phyloP scores from a whole-genome alignment of 37 sponge, comb jelly and placozoan genomes.

The Dysidea cf. avara region DNA sequence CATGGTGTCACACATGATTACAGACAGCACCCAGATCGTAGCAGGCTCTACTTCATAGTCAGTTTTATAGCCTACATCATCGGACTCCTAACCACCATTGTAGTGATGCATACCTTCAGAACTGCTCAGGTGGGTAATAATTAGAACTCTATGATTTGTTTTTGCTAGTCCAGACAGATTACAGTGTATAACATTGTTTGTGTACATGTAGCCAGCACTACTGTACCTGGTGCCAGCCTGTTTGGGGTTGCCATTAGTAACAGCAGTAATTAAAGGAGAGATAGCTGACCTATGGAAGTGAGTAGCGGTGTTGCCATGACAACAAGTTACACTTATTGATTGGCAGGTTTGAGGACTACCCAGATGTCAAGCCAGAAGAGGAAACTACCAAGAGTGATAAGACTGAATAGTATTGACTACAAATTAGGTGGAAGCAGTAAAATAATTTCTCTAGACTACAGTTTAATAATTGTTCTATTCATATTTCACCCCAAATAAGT shows the following conservation, averaged over 20 bases:
- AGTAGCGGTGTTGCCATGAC: background rate
- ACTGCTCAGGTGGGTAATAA: slow-evolving; percentile 74
- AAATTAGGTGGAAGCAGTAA: too few species aligned
- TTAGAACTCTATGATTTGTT: background rate
- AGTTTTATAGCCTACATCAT: slow-evolving; percentile 89
- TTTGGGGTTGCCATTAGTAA: slow-evolving; percentile 80
- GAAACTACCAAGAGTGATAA: background rate
- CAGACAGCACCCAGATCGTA: slow-evolving; percentile 39
- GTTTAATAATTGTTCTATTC: too few species aligned
- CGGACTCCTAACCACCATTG: slow-evolving; percentile 85
- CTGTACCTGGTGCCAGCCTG: slow-evolving; percentile 97
- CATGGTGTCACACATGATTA: background rate
- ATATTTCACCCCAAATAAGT: too few species aligned
- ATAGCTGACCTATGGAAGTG: slow-evolving; percentile 63
- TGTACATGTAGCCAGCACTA: slow-evolving; percentile 74
- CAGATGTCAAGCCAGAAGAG: background rate
- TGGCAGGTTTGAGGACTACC: slow-evolving; percentile 1
- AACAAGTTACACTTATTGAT: background rate
- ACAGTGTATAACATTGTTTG: background rate
- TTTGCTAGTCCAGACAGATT: background rate
- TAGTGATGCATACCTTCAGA: slow-evolving; percentile 82
- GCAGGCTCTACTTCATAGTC: slow-evolving; percentile 78
- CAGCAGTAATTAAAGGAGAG: slow-evolving; percentile 82
- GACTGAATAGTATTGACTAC: background rate
- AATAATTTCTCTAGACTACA: too few species aligned